These are phyloP conservation scores for Papilio demoleus DNA, from an alignment of 2,888 invertebrate species.

Conservation along the genomic window DNA sequence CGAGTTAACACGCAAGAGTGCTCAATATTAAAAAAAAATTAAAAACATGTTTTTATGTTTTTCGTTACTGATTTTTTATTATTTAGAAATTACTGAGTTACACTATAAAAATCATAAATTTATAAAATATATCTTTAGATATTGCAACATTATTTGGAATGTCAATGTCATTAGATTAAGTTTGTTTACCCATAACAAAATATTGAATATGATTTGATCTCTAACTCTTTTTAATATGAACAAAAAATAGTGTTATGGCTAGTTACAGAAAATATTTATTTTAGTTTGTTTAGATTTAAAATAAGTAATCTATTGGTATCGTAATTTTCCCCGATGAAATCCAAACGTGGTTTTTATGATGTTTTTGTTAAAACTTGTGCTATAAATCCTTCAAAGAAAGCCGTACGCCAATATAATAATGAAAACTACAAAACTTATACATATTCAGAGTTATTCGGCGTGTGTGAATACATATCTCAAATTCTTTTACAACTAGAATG, in stretches of 20 bases:
- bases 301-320: not conserved
- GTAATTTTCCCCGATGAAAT: slow-evolving; percentile 49
- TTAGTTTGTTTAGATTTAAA: slow-evolving; percentile 4
- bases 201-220: slow-evolving; percentile 26
- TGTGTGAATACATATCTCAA: slow-evolving; percentile 75
- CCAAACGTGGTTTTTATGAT: slow-evolving; percentile 73
- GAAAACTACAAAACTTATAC: slow-evolving; percentile 65
- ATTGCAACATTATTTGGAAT: slow-evolving; percentile 29
- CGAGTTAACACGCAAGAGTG: no score
- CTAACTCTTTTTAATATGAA: slow-evolving; percentile 6
- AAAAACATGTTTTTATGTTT: no score
- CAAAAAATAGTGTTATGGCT: slow-evolving; percentile 21
- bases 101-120: no score
- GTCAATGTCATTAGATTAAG: slow-evolving; percentile 28
- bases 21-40: no score
- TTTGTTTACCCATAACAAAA: slow-evolving; percentile 35
- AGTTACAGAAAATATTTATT: slow-evolving; percentile 8
- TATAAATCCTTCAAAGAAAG: slow-evolving; percentile 63
- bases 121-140: slow-evolving; percentile 3
- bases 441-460: slow-evolving; percentile 75
- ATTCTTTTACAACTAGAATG: slow-evolving; percentile 67
- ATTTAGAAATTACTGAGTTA: no score
- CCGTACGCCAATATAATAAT: slow-evolving; percentile 64
- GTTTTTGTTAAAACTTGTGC: slow-evolving; percentile 72
- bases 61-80: no score